Conservation (phyloP, 2,797 vertebrate species). For the Mus minutoides region DNA sequence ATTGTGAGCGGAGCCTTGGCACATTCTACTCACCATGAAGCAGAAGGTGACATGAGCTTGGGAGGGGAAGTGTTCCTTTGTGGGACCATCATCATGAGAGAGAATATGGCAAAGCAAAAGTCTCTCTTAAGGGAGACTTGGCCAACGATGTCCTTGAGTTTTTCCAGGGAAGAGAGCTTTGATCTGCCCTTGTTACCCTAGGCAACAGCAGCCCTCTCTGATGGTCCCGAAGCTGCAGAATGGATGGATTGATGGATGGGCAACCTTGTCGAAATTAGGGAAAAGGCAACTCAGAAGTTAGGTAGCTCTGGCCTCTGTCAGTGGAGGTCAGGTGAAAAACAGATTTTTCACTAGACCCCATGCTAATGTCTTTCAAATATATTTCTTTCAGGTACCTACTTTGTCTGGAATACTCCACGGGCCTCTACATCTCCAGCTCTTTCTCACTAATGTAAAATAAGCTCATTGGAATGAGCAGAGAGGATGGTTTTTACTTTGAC, state of each 20-base stretch:
- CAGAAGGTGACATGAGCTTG: background rate
- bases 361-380: constrained; percentile 17
- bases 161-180: background rate
- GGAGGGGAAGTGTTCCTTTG: background rate
- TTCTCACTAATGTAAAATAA: constrained; percentile 55
- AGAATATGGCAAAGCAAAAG: background rate
- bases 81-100: background rate
- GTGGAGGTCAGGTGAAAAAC: constrained; percentile 19
- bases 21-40: background rate
- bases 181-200: fast-evolving
- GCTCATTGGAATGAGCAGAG: constrained; percentile 61
- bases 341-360: background rate
- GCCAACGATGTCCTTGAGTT: background rate
- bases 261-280: background rate
- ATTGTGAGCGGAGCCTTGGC: background rate
- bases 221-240: background rate
- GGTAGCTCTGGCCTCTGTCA: background rate
- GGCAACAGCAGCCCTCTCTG: background rate
- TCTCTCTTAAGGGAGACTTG: background rate
- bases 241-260: background rate
- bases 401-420: constrained; percentile 46
- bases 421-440: background rate
- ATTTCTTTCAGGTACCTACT: constrained; percentile 45
- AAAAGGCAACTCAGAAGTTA: background rate
- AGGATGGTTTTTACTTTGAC: constrained; percentile 63